Percentiles rank a stretch among this genome's conserved stretches.
These are phyloP conservation scores for Listronotus bonariensis DNA, from an alignment of 1,140 invertebrate genomes.

Conservation along the genomic window DNA sequence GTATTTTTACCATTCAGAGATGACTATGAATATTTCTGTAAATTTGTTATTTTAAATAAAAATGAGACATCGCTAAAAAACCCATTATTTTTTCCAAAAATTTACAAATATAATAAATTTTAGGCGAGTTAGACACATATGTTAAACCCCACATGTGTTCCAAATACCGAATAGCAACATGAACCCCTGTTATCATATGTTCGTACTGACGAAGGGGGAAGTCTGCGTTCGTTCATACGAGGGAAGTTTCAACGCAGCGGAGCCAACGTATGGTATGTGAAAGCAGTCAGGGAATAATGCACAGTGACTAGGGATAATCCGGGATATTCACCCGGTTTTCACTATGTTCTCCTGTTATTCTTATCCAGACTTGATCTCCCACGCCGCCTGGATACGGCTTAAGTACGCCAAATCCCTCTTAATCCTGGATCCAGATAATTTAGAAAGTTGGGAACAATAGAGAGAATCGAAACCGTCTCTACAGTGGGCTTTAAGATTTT, in stretches of 20 bases:
- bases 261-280: no score
- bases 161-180: neutral
- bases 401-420: neutral
- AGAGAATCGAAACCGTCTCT: neutral
- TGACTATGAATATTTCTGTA: no score
- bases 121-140: no score
- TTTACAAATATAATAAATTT: no score
- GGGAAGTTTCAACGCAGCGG: no score
- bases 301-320: constrained; percentile 9
- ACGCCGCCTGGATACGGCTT: constrained; percentile 31
- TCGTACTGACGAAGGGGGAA: neutral
- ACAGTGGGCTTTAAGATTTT: neutral
- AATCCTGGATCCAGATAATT: constrained; percentile 12
- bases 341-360: constrained; percentile 38
- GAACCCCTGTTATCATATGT: constrained; percentile 8
- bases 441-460: neutral
- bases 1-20: no score
- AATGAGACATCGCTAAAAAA: no score
- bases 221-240: neutral
- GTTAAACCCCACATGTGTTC: no score
- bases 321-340: constrained; percentile 15
- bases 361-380: constrained; percentile 46
- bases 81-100: no score
- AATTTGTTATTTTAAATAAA: no score
- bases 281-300: neutral